Percentiles rank a stretch among this genome's conserved stretches.
Evolutionary conservation across 2,113 vertebrate genomes (phyloP).

Genomic region (Misgurnus mizolepis): DNA sequence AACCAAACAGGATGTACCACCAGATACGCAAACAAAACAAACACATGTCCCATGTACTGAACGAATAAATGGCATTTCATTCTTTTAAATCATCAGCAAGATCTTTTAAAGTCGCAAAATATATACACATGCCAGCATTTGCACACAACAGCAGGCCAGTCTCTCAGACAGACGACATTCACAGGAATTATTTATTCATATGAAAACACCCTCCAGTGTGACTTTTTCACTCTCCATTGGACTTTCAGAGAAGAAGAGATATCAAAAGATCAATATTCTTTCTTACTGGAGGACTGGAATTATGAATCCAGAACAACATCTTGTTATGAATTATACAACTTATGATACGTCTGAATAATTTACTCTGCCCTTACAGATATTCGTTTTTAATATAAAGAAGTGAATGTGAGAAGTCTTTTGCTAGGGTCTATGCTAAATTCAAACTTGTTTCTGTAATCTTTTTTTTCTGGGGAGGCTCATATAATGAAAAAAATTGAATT

Average conservation of each 20-base stretch:
- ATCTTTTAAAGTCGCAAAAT: neutral
- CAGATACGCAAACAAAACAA: neutral
- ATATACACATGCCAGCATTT: slow-evolving; percentile 15
- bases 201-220: neutral
- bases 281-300: neutral
- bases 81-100: too few relatives aligned
- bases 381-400: neutral
- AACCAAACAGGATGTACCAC: neutral
- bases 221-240: neutral
- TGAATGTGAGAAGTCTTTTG: neutral
- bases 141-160: slow-evolving; percentile 42
- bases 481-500: too few relatives aligned
- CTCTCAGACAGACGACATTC: neutral
- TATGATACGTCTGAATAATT: neutral
- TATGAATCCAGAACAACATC: neutral
- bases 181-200: slow-evolving; percentile 30
- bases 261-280: slow-evolving; percentile 4
- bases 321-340: slow-evolving; percentile 15
- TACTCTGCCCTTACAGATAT: neutral
- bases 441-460: neutral
- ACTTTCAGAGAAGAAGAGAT: neutral
- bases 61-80: too few relatives aligned
- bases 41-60: too few relatives aligned
- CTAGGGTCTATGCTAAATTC: neutral
- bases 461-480: too few relatives aligned